Evolutionary conservation across 2,888 invertebrate genomes (phyloP).

Genomic region (Pycnomerus fuliginosus): DNA sequence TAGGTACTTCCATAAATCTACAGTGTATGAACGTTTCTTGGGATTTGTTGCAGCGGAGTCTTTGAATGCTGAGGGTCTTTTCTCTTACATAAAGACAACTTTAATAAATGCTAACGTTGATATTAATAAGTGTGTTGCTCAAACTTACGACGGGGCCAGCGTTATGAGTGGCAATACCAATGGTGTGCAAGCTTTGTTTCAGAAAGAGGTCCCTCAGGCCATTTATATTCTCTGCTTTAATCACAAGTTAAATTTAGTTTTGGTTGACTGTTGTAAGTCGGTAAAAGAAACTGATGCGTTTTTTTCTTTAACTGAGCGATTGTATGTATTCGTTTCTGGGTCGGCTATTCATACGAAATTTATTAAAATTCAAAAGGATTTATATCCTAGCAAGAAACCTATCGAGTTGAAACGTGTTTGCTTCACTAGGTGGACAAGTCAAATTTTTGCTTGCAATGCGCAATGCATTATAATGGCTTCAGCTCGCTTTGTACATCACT

Average conservation of each 20-base stretch:
- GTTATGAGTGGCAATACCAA: conserved; percentile 17
- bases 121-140: too few relatives aligned
- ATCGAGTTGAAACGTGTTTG: conserved; percentile 13
- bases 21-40: too few relatives aligned
- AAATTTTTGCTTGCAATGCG: conserved; percentile 13
- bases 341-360: conserved; percentile 13
- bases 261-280: conserved; percentile 18
- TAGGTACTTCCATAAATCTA: too few relatives aligned
- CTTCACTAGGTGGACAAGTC: conserved; percentile 11
- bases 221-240: conserved; percentile 19
- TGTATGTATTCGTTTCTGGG: conserved; percentile 8
- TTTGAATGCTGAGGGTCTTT: too few relatives aligned
- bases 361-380: conserved; percentile 14
- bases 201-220: conserved; percentile 10
- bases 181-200: conserved; percentile 14
- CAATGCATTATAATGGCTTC: too few relatives aligned
- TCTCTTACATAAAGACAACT: too few relatives aligned
- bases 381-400: conserved; percentile 4
- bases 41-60: too few relatives aligned
- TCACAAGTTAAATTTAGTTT: conserved; percentile 17
- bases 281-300: conserved; percentile 4
- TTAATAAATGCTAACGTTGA: too few relatives aligned
- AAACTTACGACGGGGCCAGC: too few relatives aligned
- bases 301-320: conserved; percentile 1
- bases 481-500: too few relatives aligned